Conservation (phyloP, 2,113 vertebrate genomes). For the Peromyscus californicus region DNA sequence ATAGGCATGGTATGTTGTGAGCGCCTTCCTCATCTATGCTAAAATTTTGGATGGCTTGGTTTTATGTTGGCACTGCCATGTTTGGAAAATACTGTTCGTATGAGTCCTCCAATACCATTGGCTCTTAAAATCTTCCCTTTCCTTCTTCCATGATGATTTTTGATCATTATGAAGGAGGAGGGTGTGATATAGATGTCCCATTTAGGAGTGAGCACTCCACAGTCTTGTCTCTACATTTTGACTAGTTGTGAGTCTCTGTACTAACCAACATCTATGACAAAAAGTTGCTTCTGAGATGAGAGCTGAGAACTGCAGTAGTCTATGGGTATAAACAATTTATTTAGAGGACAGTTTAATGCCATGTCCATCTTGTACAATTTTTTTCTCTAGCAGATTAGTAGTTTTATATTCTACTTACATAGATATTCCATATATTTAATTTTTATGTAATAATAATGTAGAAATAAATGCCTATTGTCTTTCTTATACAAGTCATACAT, state of each 20-base stretch:
- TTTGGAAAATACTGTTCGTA: not conserved
- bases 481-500: not conserved
- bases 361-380: not conserved
- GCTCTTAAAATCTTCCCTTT: not conserved
- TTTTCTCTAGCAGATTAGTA: not conserved
- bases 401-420: not conserved
- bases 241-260: not conserved
- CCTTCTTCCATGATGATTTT: not conserved
- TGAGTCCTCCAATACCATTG: not conserved
- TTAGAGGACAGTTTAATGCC: not conserved
- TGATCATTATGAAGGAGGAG: not conserved
- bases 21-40: not conserved
- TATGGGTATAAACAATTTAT: no score
- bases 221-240: not conserved
- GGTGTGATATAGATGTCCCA: not conserved
- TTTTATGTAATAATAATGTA: not conserved
- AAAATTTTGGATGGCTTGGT: not conserved
- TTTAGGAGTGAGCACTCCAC: not conserved
- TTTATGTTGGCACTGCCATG: not conserved
- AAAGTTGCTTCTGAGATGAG: not conserved
- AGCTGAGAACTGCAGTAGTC: not conserved
- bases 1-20: not conserved
- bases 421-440: not conserved
- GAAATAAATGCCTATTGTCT: not conserved
- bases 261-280: not conserved